A percentile compares a stretch with the other conserved stretches of the same genome.
phyloP scores from a whole-genome alignment of 2,113 vertebrate genomes.

The Melanostigma gelatinosum region DNA sequence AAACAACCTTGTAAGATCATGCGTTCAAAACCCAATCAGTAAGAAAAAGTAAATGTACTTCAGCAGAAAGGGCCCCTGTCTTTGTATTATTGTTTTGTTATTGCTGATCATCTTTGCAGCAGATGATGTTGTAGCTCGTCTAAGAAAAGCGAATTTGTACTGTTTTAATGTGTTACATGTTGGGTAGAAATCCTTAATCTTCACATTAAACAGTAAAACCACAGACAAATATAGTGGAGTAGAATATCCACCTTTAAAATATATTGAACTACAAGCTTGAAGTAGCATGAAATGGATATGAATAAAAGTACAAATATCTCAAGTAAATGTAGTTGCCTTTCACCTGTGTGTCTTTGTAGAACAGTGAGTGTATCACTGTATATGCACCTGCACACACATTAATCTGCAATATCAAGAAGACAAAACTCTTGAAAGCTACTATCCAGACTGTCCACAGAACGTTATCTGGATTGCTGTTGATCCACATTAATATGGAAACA shows the following conservation, averaged over 20 bases:
- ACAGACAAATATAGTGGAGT: not conserved
- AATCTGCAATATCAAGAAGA: not conserved
- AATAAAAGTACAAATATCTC: not conserved
- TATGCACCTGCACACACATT: not conserved
- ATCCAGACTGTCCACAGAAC: not conserved
- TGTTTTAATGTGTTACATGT: not conserved
- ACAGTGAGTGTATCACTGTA: not conserved
- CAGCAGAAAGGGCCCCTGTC: no score
- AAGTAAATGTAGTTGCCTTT: not conserved
- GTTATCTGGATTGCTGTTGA: conserved; percentile 5
- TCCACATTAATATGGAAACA: conserved; percentile 10
- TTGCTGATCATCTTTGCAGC: no score
- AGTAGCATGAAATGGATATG: not conserved
- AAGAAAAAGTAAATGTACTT: no score
- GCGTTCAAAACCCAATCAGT: no score
- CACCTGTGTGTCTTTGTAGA: not conserved
- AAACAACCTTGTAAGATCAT: no score
- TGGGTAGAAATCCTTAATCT: not conserved
- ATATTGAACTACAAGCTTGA: not conserved
- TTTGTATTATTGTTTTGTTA: no score
- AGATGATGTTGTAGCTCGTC: no score
- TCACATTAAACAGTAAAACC: not conserved
- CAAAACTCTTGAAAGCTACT: not conserved
- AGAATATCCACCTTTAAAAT: not conserved
- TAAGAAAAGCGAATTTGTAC: not conserved